phyloP scores from a whole-genome alignment of 2,888 invertebrate species.

The Junonia oenone region DNA sequence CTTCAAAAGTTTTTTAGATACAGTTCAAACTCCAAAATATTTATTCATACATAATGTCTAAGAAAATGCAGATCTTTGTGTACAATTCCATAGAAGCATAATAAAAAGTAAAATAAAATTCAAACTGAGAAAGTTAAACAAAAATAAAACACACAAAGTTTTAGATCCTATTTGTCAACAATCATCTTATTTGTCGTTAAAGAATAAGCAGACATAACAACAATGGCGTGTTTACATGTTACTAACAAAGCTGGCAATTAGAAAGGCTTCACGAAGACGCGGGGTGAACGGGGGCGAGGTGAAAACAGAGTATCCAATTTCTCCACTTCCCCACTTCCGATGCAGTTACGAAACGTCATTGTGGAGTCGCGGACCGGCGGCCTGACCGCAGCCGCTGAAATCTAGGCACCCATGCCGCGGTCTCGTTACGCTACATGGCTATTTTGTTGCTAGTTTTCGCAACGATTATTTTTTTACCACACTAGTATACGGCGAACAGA shows the following conservation, averaged over 20 bases:
- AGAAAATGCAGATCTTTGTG: too few species aligned
- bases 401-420: constrained; percentile 57
- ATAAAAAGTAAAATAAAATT: not conserved
- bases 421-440: constrained; percentile 70
- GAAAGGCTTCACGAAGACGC: constrained; percentile 60
- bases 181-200: constrained; percentile 10
- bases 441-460: constrained; percentile 63
- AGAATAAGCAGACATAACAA: constrained; percentile 28
- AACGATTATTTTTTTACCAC: constrained; percentile 41
- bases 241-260: constrained; percentile 56
- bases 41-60: too few species aligned
- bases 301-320: constrained; percentile 71
- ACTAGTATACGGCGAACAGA: not conserved
- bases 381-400: constrained; percentile 62
- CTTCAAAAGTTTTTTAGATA: too few species aligned
- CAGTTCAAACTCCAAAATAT: too few species aligned
- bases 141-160: not conserved
- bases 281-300: constrained; percentile 44
- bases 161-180: not conserved
- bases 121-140: not conserved
- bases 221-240: constrained; percentile 42
- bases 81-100: too few species aligned
- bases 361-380: constrained; percentile 41
- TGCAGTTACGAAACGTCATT: constrained; percentile 67
- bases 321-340: constrained; percentile 72